A percentile compares a stretch with the other conserved stretches of the same genome.
phyloP scores from a whole-genome alignment of 2,113 vertebrate species.

The Paratilapia polleni region DNA sequence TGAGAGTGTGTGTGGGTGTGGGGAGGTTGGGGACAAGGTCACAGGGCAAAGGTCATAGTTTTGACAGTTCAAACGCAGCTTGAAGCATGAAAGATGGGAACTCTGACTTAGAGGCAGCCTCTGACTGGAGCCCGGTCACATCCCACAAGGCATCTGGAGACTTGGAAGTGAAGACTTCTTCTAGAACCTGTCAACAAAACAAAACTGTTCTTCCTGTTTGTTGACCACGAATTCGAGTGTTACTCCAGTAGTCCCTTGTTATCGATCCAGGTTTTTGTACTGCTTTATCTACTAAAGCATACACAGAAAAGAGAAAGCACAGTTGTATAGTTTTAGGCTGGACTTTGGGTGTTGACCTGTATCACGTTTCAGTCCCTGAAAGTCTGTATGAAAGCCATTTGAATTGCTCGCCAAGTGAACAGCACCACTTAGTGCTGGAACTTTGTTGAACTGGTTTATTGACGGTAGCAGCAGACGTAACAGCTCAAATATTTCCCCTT shows the following conservation, averaged over 20 bases:
- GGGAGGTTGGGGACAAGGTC: constrained; percentile 38
- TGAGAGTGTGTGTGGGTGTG: too few species aligned
- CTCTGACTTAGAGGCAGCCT: constrained; percentile 51
- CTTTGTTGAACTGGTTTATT: constrained; percentile 61
- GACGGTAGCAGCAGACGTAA: constrained; percentile 65
- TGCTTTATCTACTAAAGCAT: constrained; percentile 67
- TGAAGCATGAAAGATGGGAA: constrained; percentile 49
- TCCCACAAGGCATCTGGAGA: constrained; percentile 55
- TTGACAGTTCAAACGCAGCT: constrained; percentile 64
- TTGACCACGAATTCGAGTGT: constrained; percentile 61
- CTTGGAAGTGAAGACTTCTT: constrained; percentile 62
- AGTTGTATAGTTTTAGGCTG: constrained; percentile 61
- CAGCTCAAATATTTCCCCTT: constrained; percentile 52
- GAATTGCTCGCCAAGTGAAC: constrained; percentile 51
- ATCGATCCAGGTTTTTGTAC: constrained; percentile 66
- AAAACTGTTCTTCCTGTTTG: constrained; percentile 64
- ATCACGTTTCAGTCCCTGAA: constrained; percentile 57
- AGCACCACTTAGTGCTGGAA: constrained; percentile 48
- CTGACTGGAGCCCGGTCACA: constrained; percentile 42
- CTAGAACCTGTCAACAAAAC: constrained; percentile 56
- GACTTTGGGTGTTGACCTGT: constrained; percentile 48
- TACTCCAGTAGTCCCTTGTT: constrained; percentile 51
- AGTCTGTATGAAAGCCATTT: constrained; percentile 60
- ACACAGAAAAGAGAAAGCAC: constrained; percentile 64
- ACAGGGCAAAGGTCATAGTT: constrained; percentile 53